These are phyloP conservation scores for Channa striata DNA, from an alignment of 2,797 vertebrate genomes.

Conservation along the genomic window DNA sequence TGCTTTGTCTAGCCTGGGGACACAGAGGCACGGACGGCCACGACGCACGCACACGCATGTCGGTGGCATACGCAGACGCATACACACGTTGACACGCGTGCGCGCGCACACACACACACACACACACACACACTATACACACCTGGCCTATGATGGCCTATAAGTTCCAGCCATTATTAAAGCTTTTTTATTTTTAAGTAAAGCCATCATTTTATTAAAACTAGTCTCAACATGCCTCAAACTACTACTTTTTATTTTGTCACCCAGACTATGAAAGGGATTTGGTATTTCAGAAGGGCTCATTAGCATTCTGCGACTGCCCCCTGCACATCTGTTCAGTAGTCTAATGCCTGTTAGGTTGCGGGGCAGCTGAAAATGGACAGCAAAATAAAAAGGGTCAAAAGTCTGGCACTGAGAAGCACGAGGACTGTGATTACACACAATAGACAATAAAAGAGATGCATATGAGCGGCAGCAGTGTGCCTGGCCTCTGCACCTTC, in stretches of 20 bases:
- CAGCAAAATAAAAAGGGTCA: slow-evolving; percentile 86
- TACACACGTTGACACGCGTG: neutral
- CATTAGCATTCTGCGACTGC: slow-evolving; percentile 81
- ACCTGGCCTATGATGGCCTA: neutral
- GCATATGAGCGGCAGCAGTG: slow-evolving; percentile 75
- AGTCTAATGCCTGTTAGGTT: slow-evolving; percentile 79
- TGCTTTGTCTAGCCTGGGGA: slow-evolving; percentile 80
- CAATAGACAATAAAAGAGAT: slow-evolving; percentile 86
- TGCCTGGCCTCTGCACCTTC: slow-evolving; percentile 77
- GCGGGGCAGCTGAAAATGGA: slow-evolving; percentile 85
- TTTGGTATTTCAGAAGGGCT: slow-evolving; percentile 73
- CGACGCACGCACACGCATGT: slow-evolving; percentile 45
- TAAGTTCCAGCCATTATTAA: neutral
- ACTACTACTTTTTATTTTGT: slow-evolving; percentile 41
- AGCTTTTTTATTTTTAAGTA: slow-evolving; percentile 1
- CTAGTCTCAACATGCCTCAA: slow-evolving; percentile 8
- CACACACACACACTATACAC: slow-evolving; percentile 1
- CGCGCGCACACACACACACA: slow-evolving; percentile 7
- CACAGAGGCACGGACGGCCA: slow-evolving; percentile 54
- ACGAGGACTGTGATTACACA: slow-evolving; percentile 79
- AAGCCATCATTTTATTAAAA: slow-evolving; percentile 38
- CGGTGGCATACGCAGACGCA: slow-evolving; percentile 23
- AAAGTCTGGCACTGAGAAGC: slow-evolving; percentile 81
- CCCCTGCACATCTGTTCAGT: slow-evolving; percentile 83
- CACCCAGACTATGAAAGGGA: slow-evolving; percentile 67